Evolutionary conservation across 1,140 invertebrate species (phyloP), one percentile per base, ranked within the genome.

Genomic region (Bombus breviceps): DNA sequence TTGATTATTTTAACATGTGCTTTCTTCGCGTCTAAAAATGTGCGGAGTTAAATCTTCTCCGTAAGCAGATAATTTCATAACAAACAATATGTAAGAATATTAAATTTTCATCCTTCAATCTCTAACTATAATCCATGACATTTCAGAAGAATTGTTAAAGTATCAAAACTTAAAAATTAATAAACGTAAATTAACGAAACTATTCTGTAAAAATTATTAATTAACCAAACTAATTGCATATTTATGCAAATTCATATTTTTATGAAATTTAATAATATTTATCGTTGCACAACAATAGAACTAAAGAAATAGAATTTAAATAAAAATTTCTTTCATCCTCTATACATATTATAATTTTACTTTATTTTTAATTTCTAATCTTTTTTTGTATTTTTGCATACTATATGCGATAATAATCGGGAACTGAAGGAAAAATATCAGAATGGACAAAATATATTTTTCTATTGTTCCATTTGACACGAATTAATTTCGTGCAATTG

Each of bases 401-500:
- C 12, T n/a, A 28, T n/a, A 28, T 2, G 57, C 3, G 34, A 34
- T 34, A 66, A 18, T n/a, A 66, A 66, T 34, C 32, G 1, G 2
- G 2, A 9, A 66, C 15, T 2, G 64, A 34, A 34, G 32, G 15
- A 22, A 34, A 66, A 34, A 66, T 34, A 66, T 3, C 8, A 66
- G 64, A 15, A 18, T 9, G 64, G 64, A 64, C 15, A 34, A 66
- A 32, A 34, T 34, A 66, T 66, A 34, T 34, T 66, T 66, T 66
- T 66, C 2, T 34, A 66, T 18, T 34, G 64, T 66, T 34, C 32
- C 64, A 6, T 73, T 25, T 25, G n/a, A 6, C 12, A 32, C 59
- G 73, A 68, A 83, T 83, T 68, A 76, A 43, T 83, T 53, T 83
- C 59, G 59, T 28, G n/a, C 81, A 83, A 83, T 83, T 85, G 57